Base-by-base conservation (phyloP, 1,140 invertebrate genomes). In the Drosophila kanapiae region DNA sequence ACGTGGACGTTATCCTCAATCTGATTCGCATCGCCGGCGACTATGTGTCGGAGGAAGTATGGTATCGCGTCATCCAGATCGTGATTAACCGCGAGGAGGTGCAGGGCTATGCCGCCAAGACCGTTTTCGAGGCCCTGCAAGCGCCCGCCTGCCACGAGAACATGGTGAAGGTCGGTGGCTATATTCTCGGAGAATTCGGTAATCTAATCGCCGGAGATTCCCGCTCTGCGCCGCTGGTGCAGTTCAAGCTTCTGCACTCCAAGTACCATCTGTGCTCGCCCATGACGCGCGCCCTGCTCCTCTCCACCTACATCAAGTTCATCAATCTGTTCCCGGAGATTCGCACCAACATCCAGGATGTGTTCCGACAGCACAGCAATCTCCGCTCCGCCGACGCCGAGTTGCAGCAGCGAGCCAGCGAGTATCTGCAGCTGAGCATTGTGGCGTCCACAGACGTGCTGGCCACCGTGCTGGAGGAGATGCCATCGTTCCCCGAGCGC, bases 91-190 rank as follows among this genome's bases (percentile, higher is more conserved):
- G 99, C 85, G 99, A 99, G 93, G 99, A 99, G 94, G 99, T 99
- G 1, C 98, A 99, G 94, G 99, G 98, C 18, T 99, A 99, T 94
- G 99, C 99, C 49, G 99, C 99, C 8, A 99, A 99, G 94, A 99
- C 99, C 38, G 99, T 99, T 7, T 99, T 99, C 94, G 99, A 99
- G 95, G 97, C 99, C 72, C 93, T 99, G 51, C 98, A 99, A 95
- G 98, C 98, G 47, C 98, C 98, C 31, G 98, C 99, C 53, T 99
- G 99, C 93, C 99, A 99, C 94, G 99, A 99, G 94, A 99, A 99
- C 93, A 99, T 99, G 99, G 99, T 99, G 0, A 99, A 99, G 96
- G 99, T 99, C 48, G 99, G 99, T 58, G 99, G 99, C 31, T 99
- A 99, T 86, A 99, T 99, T 85, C 94, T 99, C 45, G 99, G 99